phyloP scores from a whole-genome alignment of 1,140 invertebrate species.

The Ylistrum balloti region DNA sequence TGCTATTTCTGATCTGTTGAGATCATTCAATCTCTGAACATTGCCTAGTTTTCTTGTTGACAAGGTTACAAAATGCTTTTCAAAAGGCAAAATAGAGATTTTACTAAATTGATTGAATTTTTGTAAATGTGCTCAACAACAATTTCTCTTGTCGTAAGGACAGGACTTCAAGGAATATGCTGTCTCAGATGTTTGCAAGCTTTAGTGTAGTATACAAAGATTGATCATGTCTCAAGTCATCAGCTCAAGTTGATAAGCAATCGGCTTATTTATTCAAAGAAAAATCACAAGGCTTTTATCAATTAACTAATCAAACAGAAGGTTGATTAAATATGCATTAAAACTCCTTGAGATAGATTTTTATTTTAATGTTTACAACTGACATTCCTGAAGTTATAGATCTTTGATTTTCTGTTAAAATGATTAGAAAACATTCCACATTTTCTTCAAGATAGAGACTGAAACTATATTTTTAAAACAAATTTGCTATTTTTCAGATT shows the following conservation, averaged over 20 bases:
- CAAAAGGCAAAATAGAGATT: too few relatives aligned
- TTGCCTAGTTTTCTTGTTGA: too few relatives aligned
- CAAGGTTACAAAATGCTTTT: too few relatives aligned
- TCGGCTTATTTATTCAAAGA: too few relatives aligned
- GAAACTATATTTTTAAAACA: conserved; percentile 17
- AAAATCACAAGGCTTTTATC: background rate
- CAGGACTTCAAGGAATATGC: background rate
- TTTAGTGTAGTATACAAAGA: background rate
- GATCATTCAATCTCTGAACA: too few relatives aligned
- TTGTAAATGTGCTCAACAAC: too few relatives aligned
- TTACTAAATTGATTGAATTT: background rate
- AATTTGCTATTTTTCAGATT: conserved; percentile 1
- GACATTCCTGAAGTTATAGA: background rate
- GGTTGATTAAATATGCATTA: too few relatives aligned
- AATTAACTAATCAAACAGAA: too few relatives aligned
- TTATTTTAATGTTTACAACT: background rate
- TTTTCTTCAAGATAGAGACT: background rate
- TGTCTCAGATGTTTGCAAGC: conserved; percentile 7
- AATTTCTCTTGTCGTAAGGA: too few relatives aligned
- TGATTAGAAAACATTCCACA: background rate
- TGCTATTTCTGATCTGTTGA: too few relatives aligned
- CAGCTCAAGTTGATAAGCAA: too few relatives aligned
- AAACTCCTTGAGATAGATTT: too few relatives aligned
- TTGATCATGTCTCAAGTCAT: background rate
- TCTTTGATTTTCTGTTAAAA: conserved; percentile 36